A percentile compares a stretch with the other conserved stretches of the same genome.
These are phyloP conservation scores for Leuciscus idus DNA, from an alignment of 2,113 vertebrate genomes.

Conservation along the genomic window DNA sequence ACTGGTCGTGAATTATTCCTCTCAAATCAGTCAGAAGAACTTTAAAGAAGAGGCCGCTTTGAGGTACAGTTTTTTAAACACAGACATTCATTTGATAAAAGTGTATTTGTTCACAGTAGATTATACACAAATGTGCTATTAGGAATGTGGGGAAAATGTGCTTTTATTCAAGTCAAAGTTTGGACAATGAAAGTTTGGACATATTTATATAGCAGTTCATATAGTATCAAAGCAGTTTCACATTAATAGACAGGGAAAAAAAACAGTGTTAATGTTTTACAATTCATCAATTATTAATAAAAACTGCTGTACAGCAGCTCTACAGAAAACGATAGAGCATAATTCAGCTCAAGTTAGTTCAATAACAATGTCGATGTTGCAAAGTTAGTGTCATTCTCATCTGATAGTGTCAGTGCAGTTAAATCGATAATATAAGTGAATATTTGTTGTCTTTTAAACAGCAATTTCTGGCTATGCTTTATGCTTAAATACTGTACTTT, in stretches of 20 bases:
- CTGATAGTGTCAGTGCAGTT: not conserved
- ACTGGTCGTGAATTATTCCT: not conserved
- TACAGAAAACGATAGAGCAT: not conserved
- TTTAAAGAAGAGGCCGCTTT: not conserved
- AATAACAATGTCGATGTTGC: not conserved
- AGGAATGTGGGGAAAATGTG: not conserved
- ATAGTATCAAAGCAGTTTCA: not conserved
- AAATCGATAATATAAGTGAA: not conserved
- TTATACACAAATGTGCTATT: too few relatives aligned
- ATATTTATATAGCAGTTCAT: not conserved
- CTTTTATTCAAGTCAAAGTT: not conserved
- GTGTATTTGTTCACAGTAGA: not conserved
- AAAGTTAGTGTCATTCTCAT: not conserved
- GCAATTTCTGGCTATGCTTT: not conserved
- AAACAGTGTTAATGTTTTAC: not conserved
- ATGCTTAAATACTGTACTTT: not conserved
- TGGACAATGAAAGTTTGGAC: not conserved
- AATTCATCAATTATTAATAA: not conserved
- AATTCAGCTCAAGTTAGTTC: not conserved
- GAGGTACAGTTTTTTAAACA: slow-evolving; percentile 26
- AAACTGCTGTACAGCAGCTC: not conserved
- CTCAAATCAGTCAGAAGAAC: not conserved
- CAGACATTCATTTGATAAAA: not conserved
- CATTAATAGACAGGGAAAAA: not conserved
- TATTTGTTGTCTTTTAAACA: not conserved